These are phyloP conservation scores for Amphiprion ocellaris DNA, from an alignment of 2,113 vertebrate genomes.

Conservation along the genomic window DNA sequence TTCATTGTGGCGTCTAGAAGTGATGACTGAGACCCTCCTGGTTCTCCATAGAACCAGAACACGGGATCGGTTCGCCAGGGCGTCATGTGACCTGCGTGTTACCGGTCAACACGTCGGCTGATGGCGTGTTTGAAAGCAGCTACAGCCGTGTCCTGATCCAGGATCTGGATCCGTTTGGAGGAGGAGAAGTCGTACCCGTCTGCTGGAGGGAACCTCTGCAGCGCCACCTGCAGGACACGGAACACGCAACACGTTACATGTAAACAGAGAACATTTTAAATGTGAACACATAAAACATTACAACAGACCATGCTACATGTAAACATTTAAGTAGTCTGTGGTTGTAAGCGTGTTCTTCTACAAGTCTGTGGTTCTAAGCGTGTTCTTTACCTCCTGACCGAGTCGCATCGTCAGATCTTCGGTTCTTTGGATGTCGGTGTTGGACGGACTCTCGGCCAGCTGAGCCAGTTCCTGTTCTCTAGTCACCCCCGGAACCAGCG, in stretches of 20 bases:
- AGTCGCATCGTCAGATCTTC: conserved; percentile 84
- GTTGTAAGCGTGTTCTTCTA: too few relatives aligned
- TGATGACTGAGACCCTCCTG: neutral
- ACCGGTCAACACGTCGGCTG: conserved; percentile 90
- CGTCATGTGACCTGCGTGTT: conserved; percentile 77
- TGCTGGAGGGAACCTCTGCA: conserved; percentile 80
- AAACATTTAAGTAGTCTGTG: too few relatives aligned
- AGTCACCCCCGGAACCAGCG: conserved; percentile 78
- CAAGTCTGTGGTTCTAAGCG: accelerated
- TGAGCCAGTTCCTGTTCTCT: conserved; percentile 89
- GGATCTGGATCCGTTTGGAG: conserved; percentile 84
- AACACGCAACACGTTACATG: neutral
- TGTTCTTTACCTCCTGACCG: conserved; percentile 76
- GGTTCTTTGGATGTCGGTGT: conserved; percentile 82
- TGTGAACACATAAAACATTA: conserved; percentile 30
- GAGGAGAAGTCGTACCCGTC: conserved; percentile 87
- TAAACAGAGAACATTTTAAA: neutral
- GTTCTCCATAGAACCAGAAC: neutral
- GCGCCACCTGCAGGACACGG: conserved; percentile 78
- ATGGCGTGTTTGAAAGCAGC: conserved; percentile 89
- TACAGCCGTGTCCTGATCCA: conserved; percentile 87
- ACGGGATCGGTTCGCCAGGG: conserved; percentile 85
- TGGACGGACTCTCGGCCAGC: conserved; percentile 83
- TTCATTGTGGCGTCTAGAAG: too few relatives aligned
- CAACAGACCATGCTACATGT: too few relatives aligned